Evolutionary conservation across 2,888 invertebrate genomes (phyloP).

Genomic region (Molorchus minor): DNA sequence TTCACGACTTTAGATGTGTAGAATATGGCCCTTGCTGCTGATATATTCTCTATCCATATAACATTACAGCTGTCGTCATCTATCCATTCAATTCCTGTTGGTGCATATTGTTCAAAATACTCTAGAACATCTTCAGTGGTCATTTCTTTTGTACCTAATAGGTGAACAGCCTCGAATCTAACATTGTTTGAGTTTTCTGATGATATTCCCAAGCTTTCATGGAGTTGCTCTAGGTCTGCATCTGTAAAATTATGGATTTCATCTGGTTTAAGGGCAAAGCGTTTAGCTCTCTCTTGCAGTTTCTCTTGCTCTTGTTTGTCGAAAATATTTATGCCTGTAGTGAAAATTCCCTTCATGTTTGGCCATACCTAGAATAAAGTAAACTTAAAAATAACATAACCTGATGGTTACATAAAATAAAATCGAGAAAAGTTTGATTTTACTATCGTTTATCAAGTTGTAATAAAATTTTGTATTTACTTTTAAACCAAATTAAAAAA

Average conservation of each 20-base stretch:
- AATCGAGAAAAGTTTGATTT: no score
- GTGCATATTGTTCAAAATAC: constrained; percentile 80
- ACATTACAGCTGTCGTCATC: constrained; percentile 81
- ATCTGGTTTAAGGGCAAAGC: constrained; percentile 66
- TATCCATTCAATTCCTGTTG: constrained; percentile 84
- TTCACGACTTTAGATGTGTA: constrained; percentile 64
- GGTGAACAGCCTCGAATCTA: constrained; percentile 77
- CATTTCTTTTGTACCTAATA: constrained; percentile 79
- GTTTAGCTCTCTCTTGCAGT: constrained; percentile 66
- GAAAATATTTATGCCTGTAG: constrained; percentile 65
- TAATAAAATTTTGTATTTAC: no score
- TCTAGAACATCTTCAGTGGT: constrained; percentile 81
- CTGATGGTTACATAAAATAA: no score
- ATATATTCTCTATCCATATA: constrained; percentile 69
- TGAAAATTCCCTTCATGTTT: constrained; percentile 60
- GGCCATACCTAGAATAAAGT: constrained; percentile 46
- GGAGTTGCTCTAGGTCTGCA: constrained; percentile 58
- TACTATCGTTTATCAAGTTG: no score
- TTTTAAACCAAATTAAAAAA: no score
- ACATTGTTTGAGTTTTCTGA: constrained; percentile 71
- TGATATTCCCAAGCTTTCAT: constrained; percentile 68
- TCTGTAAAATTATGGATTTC: constrained; percentile 61
- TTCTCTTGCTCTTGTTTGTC: constrained; percentile 65
- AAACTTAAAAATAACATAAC: constrained; percentile 23
- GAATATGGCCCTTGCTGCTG: constrained; percentile 70